Conservation (phyloP, 2,113 vertebrate genomes). For the Oceanites oceanicus region DNA sequence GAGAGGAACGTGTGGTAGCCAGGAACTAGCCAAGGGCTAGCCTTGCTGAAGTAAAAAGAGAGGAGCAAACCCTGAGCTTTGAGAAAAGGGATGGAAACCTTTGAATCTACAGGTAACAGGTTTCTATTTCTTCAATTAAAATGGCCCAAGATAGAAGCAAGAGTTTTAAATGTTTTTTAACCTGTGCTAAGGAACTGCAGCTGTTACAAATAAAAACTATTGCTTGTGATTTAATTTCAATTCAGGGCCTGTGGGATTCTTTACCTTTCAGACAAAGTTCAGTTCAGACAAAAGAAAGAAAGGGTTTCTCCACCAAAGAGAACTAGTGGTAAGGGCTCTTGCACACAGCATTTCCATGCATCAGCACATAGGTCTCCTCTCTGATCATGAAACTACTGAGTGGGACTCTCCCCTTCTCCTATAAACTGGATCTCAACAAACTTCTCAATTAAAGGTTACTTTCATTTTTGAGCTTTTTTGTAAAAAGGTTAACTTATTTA, state of each 20-base stretch:
- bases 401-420: not conserved
- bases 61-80: not conserved
- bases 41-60: not conserved
- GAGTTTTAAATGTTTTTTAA: not conserved
- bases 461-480: not conserved
- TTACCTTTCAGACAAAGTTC: not conserved
- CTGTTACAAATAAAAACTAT: not conserved
- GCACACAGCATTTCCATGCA: not conserved
- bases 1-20: not conserved
- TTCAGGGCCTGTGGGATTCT: not conserved
- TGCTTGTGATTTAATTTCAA: not conserved
- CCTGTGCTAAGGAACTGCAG: not conserved
- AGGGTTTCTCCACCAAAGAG: not conserved
- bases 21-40: not conserved
- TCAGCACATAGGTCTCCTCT: not conserved
- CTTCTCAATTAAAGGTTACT: not conserved
- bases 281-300: not conserved
- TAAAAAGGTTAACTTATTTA: not conserved
- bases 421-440: not conserved
- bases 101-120: not conserved
- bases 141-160: not conserved
- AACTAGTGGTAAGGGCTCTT: not conserved
- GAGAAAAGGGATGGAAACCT: not conserved
- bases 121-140: not conserved
- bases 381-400: not conserved